Evolutionary conservation across 2,797 vertebrate genomes (phyloP).

Genomic region (Lutjanus campechanus): DNA sequence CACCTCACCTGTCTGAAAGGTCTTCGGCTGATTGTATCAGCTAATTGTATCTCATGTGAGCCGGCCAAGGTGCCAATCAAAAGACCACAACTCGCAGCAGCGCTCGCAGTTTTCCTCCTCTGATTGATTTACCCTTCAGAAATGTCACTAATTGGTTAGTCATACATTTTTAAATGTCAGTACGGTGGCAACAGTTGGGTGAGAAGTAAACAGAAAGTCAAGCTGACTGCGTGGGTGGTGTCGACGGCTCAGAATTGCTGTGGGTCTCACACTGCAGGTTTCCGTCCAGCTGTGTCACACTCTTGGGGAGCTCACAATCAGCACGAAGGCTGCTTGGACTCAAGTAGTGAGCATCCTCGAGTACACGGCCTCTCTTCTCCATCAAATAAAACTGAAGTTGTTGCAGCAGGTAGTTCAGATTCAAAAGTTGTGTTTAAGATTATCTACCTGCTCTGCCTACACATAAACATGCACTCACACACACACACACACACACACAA

Average conservation of each 20-base stretch:
- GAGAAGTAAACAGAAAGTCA: slow-evolving; percentile 47
- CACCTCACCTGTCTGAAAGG: slow-evolving; percentile 16
- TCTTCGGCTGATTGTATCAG: slow-evolving; percentile 31
- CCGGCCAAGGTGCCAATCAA: slow-evolving; percentile 50
- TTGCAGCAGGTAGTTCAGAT: not conserved
- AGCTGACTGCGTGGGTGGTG: slow-evolving; percentile 35
- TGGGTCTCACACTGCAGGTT: slow-evolving; percentile 12
- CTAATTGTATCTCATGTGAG: slow-evolving; percentile 46
- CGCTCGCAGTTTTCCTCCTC: slow-evolving; percentile 36
- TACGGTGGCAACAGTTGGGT: slow-evolving; percentile 44
- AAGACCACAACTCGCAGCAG: not conserved
- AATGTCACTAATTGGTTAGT: slow-evolving; percentile 62
- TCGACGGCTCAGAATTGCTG: slow-evolving; percentile 20
- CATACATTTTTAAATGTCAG: slow-evolving; percentile 65
- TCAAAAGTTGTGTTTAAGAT: slow-evolving; percentile 1
- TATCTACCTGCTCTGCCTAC: not conserved
- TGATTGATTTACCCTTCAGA: slow-evolving; percentile 66
- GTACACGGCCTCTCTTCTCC: not conserved
- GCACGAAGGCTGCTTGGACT: slow-evolving; percentile 2
- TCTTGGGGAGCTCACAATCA: slow-evolving; percentile 17
- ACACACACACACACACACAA: not conserved
- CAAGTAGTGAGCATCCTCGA: slow-evolving; percentile 10
- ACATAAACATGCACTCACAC: not conserved
- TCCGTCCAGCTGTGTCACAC: slow-evolving; percentile 38
- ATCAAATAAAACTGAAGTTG: not conserved